Evolutionary conservation across 2,113 vertebrate species (phyloP).

Genomic region (Channa argus): DNA sequence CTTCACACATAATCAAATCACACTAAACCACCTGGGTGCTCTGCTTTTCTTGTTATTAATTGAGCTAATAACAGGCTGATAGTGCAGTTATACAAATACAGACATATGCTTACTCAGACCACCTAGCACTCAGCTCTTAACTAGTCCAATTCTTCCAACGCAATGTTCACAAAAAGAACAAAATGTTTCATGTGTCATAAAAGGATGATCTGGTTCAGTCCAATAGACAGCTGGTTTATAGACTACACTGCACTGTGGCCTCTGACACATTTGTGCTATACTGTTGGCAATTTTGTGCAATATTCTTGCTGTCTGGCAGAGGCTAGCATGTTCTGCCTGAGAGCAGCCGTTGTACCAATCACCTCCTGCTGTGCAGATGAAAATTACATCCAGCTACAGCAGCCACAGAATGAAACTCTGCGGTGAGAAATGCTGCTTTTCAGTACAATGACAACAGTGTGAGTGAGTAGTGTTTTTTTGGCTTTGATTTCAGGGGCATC

Average conservation of each 20-base stretch:
- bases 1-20: slow-evolving; percentile 1
- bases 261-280: slow-evolving; percentile 51
- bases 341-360: slow-evolving; percentile 52
- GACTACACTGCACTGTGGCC: slow-evolving; percentile 33
- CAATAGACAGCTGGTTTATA: slow-evolving; percentile 47
- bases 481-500: slow-evolving; percentile 51
- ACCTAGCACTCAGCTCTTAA: background rate
- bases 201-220: slow-evolving; percentile 28
- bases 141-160: slow-evolving; percentile 2
- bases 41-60: slow-evolving; percentile 12
- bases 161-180: slow-evolving; percentile 7
- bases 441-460: slow-evolving; percentile 28
- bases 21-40: background rate
- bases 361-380: slow-evolving; percentile 51
- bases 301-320: slow-evolving; percentile 48
- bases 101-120: background rate
- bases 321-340: slow-evolving; percentile 52
- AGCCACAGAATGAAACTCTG: slow-evolving; percentile 45
- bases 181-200: slow-evolving; percentile 27
- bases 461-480: slow-evolving; percentile 7
- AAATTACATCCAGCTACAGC: slow-evolving; percentile 62
- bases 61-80: slow-evolving; percentile 14
- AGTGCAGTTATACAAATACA: background rate
- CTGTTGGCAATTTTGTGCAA: slow-evolving; percentile 56
- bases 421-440: slow-evolving; percentile 36